Evolutionary conservation across 2,888 invertebrate genomes (phyloP).

Genomic region (Brenthis ino): DNA sequence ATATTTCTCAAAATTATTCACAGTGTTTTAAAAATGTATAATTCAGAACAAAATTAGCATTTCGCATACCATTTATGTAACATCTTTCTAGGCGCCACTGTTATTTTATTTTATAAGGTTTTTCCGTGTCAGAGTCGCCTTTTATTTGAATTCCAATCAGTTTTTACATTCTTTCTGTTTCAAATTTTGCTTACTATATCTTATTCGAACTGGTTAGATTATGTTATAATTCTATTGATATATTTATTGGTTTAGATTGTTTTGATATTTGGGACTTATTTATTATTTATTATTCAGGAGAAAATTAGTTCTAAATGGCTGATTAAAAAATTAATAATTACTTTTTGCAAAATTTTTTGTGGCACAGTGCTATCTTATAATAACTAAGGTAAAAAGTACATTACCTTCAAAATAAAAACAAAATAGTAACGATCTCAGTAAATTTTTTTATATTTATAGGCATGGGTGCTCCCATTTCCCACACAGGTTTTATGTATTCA

Average conservation of each 20-base stretch:
- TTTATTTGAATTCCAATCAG: conserved; percentile 23
- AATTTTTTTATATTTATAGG: too few species aligned
- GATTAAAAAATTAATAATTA: too few species aligned
- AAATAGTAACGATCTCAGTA: too few species aligned
- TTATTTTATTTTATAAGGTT: conserved; percentile 22
- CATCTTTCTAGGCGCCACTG: conserved; percentile 32
- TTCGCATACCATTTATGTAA: conserved; percentile 24
- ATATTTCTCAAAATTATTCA: conserved; percentile 10
- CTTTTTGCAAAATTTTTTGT: too few species aligned
- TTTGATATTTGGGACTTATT: too few species aligned
- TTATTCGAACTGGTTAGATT: not conserved
- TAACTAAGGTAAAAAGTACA: conserved; percentile 2
- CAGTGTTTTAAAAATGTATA: conserved; percentile 38
- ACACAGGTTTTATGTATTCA: too few species aligned
- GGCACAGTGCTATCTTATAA: not conserved
- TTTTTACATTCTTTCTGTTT: conserved; percentile 22
- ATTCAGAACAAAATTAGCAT: conserved; percentile 10
- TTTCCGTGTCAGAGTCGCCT: conserved; percentile 32
- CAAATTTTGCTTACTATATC: not conserved
- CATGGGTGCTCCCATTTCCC: too few species aligned
- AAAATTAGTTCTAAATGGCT: too few species aligned
- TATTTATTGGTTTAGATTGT: too few species aligned
- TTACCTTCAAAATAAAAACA: not conserved
- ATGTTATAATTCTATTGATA: too few species aligned
- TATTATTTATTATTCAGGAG: too few species aligned